Evolutionary conservation across 1,140 invertebrate species (phyloP).

Genomic region (Anastrepha ludens): DNA sequence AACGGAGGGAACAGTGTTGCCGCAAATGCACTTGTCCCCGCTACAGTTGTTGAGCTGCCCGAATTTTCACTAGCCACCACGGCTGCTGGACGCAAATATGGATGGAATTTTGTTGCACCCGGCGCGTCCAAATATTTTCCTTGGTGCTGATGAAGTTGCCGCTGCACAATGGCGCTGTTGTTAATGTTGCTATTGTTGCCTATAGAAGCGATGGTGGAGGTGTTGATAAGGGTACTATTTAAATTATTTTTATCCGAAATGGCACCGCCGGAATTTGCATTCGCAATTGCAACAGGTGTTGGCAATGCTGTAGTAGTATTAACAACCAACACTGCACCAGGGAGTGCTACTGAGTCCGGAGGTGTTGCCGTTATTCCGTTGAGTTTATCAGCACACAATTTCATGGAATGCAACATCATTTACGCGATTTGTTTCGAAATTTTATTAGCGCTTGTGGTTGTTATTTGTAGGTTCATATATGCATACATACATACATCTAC

Average conservation of each 20-base stretch:
- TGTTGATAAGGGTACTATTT: conserved; percentile 63
- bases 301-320: conserved; percentile 60
- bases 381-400: conserved; percentile 70
- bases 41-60: not conserved
- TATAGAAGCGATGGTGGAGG: not conserved
- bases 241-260: conserved; percentile 67
- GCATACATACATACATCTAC: not conserved
- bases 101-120: conserved; percentile 71
- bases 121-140: conserved; percentile 66
- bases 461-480: not conserved
- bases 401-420: conserved; percentile 74
- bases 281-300: conserved; percentile 70
- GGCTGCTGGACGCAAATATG: conserved; percentile 66
- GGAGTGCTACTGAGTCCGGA: conserved; percentile 43
- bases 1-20: conserved; percentile 71
- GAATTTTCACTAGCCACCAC: conserved; percentile 6
- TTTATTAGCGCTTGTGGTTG: conserved; percentile 57
- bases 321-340: conserved; percentile 56
- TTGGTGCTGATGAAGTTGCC: conserved; percentile 62
- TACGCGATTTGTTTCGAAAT: conserved; percentile 47
- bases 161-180: conserved; percentile 2
- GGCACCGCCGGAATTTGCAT: conserved; percentile 61
- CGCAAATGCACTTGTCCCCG: conserved; percentile 35
- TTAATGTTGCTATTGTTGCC: not conserved
- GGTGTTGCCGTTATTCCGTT: conserved; percentile 61